Evolutionary conservation across 2,113 vertebrate genomes (phyloP), one percentile per base, ranked within the genome.

Genomic region (Fregetta grallaria): DNA sequence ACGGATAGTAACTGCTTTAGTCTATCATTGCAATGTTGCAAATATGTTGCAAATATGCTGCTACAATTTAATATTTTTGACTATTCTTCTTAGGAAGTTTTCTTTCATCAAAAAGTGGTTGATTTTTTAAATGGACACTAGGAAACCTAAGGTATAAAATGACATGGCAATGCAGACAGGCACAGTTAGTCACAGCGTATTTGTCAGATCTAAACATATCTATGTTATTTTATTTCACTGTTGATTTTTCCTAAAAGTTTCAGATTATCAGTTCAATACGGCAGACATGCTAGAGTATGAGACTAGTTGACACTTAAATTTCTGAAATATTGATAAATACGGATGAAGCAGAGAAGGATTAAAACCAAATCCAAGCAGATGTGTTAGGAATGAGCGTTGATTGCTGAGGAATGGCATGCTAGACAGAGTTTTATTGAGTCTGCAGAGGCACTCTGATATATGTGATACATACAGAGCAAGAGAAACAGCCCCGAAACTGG

Each of bases 311-410:
- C 63, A 73, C 6, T 68, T 65, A 75, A 55, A 76, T 78, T 68
- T 92, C 67, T 92, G 44, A 91, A 92, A 71, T 87, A 75, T 40
- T 88, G 38, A 80, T 90, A 90, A 93, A 90, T 67, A 67, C 13
- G 4, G 53, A 74, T 36, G 32, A 92, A 83, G 29, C 14, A 80
- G 52, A 65, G 32, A 73, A 62, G 12, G 38, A 90, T 79, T 95
- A 88, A 93, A 93, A 50, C 13, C 62, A 86, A 94, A 90, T 79
- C 19, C 55, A 85, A 95, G 38, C 29, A 66, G 78, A 58, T 58
- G 29, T 88, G 34, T 59, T 66, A 89, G 55, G 52, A 90, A 82
- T 77, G 26, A 52, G 27, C 9, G 1, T 52, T 62, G 62, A 45
- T 77, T 75, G 22, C 49, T 85, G 45, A 65, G 29, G n/a, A 92